Evolutionary conservation across 1,140 invertebrate species (phyloP), one percentile per base, ranked within the genome.

Genomic region (Andricus grossulariae): DNA sequence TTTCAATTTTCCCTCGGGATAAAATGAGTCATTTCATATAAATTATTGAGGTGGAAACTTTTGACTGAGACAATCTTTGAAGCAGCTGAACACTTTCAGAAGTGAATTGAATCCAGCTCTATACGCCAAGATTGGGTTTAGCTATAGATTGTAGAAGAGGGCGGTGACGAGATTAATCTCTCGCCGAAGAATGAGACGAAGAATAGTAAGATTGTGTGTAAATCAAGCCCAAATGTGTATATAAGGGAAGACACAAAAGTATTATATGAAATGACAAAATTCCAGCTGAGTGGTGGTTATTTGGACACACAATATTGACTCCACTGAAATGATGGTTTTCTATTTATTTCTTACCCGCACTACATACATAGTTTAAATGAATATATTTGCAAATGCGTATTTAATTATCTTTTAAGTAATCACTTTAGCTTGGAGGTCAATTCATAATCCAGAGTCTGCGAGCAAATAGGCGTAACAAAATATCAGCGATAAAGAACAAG

Each of bases 401-500:
- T 66, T 66, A 16, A 39, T 66, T 66, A 66, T 66, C 57, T 25
- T 15, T 66, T 25, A 39, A 66, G 25, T 66, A 66, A 66, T 66
- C 57, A 66, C 57, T 12, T 32, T 16, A 5, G 25, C 39, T 66
- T 66, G 39, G 57, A 66, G 57, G 57, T 66, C 57, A 66, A 66
- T 66, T 39, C 21, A 66, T 66, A 66, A 39, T 66, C 57, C 57
- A 66, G 57, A 66, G 19, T 60, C 55, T 60, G 32, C 57, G 13
- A 39, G 15, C 10, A 25, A 13, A 66, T 66, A 39, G 25, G 60
- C 60, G 60, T 66, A 66, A 66, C 60, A 39, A 66, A 66, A 66
- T 66, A 15, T 66, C 15, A 66, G 39, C 6, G 10, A 39, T 66
- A 39, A 60, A 15, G 25, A 7, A 45, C 32, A 66, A n/a, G 13